Conservation (phyloP, 35 echinoderm and acorn worm genomes). For the Apostichopus californicus region DNA sequence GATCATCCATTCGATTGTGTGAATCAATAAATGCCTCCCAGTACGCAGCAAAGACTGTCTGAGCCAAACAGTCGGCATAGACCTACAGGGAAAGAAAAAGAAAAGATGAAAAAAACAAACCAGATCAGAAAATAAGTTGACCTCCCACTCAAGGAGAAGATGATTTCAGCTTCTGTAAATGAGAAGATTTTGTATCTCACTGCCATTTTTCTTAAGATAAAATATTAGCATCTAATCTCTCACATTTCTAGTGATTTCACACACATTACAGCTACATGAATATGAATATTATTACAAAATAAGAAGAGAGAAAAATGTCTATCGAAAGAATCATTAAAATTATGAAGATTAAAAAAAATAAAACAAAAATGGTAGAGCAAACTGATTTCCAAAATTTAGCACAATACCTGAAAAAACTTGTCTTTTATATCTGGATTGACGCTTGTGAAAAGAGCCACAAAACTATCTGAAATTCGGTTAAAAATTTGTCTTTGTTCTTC, state of each 20-base stretch:
- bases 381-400: background rate
- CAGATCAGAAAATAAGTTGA: no score
- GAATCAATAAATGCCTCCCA: slow-evolving; percentile 98
- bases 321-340: background rate
- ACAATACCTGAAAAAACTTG: slow-evolving; percentile 88
- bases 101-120: background rate
- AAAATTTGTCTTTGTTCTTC: slow-evolving; percentile 84
- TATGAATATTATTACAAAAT: no score
- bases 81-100: background rate
- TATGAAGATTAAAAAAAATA: background rate
- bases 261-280: no score
- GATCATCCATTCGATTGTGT: slow-evolving; percentile 76
- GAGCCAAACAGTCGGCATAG: slow-evolving; percentile 81
- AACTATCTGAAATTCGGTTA: slow-evolving; percentile 97
- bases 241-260: no score
- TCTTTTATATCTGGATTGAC: slow-evolving; percentile 97
- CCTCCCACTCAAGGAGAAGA: no score
- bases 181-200: no score
- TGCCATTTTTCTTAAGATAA: no score
- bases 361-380: background rate
- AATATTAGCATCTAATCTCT: no score
- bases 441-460: slow-evolving; percentile 95
- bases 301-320: background rate
- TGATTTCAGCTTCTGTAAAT: no score
- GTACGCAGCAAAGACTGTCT: slow-evolving; percentile 91